Base-by-base conservation (phyloP, 1,140 invertebrate species). In the Calosoma granatense region DNA sequence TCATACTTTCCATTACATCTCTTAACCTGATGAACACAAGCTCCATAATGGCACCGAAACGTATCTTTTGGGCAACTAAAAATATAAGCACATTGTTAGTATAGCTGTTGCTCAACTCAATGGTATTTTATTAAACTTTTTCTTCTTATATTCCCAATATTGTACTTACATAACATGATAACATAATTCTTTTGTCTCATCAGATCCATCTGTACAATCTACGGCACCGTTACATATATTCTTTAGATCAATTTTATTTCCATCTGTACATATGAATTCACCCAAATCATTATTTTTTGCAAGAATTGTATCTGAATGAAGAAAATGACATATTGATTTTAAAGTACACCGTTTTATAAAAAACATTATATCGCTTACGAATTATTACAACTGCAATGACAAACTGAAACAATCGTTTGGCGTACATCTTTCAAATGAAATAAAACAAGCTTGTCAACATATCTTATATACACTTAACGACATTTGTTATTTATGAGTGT, bases 51-150 rank as follows among this genome's bases (percentile, higher is more conserved):
- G 23, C 51, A 53, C n/a, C 51, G 20, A 15, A 20, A 53, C 9
- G n/a, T 56, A 36, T 39, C 23, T 22, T 19, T n/a, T n/a, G 58
- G 58, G 26, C 58, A 59, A 23, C 58, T 59, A 55, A 41, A 47
- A 30, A 6, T 19, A 23, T 9, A 15, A 23, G 47, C 14, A 51
- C 22, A 56, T 4, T 19, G 9, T 51, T n/a, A n/a, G n/a, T n/a
- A n/a, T n/a, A n/a, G n/a, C n/a, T n/a, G n/a, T n/a, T n/a, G n/a
- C n/a, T n/a, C n/a, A n/a, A n/a, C n/a, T n/a, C n/a, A n/a, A n/a
- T n/a, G n/a, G n/a, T n/a, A n/a, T n/a, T n/a, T n/a, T n/a, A n/a
- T n/a, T n/a, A n/a, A n/a, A n/a, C n/a, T n/a, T n/a, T n/a, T n/a
- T n/a, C n/a, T n/a, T n/a, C n/a, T n/a, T n/a, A n/a, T 51, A 9